Evolutionary conservation across 2,888 invertebrate genomes (phyloP), one percentile per base, ranked within the genome.

Genomic region (Ophion costatus): DNA sequence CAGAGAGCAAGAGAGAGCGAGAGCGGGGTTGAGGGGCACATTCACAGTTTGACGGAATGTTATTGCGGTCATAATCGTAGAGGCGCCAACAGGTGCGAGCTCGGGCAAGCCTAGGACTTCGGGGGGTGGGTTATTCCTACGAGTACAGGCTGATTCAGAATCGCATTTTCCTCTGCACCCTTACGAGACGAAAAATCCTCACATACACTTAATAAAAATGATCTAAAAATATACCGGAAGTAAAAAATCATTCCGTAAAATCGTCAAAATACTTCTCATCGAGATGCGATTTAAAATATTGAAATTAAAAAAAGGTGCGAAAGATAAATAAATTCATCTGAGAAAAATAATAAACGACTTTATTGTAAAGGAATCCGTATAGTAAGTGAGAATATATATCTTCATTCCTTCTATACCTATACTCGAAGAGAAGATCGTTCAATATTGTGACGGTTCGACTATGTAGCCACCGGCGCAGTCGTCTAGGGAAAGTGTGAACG

Each of bases 11-110:
- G 88, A 86, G 77, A 78, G 79, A 70, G 83, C 74, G 81, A 85
- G 88, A 59, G 74, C 24, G 57, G 22, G 59, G 59, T 66, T 22
- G 74, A 74, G 51, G 80, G 83, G 88, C 85, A 87, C 89, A 87
- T 88, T 89, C 88, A 86, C 90, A 90, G 90, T 93, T 93, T 93
- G 93, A 93, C 93, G 93, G 91, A 93, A 93, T 93, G 93, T 93
- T 93, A 93, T 93, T 93, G 91, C 93, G 91, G 92, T 92, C 92
- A 93, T 93, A 93, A 93, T 93, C 93, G 91, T 90, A 90, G 90
- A 91, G 90, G 91, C 92, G 91, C 93, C 93, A 93, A 93, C 93
- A 93, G 93, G 93, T 93, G 93, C 91, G 91, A 92, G 91, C 90
- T 89, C 90, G 87, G 88, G 88, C 90, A 90, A 91, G 91, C 91